These are phyloP conservation scores for Eolophus roseicapilla DNA, from an alignment of 2,113 vertebrate species.

Conservation along the genomic window DNA sequence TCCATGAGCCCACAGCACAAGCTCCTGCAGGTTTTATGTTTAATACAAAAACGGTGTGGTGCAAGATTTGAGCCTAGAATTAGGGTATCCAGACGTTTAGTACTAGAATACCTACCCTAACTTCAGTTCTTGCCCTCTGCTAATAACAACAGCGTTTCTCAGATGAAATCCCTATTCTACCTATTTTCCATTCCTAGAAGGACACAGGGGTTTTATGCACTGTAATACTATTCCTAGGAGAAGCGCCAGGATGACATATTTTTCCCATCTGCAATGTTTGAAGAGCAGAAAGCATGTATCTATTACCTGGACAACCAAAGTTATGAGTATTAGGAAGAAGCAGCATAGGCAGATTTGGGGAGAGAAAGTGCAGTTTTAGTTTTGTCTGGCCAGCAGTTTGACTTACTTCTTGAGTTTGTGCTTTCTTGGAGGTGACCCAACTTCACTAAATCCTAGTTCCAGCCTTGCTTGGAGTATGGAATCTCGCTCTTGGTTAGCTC, in stretches of 20 bases:
- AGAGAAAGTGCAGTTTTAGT: neutral
- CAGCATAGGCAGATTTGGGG: neutral
- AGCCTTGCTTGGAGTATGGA: neutral
- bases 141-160: neutral
- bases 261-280: neutral
- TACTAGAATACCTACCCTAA: neutral
- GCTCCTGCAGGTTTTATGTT: neutral
- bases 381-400: neutral
- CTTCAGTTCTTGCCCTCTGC: neutral
- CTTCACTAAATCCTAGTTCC: neutral
- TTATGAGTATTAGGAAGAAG: neutral
- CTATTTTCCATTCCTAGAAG: neutral
- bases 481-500: neutral
- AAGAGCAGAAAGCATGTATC: neutral
- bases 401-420: neutral
- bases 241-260: neutral
- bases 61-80: neutral
- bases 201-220: neutral
- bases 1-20: neutral
- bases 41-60: accelerated
- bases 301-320: neutral
- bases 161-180: neutral
- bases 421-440: neutral
- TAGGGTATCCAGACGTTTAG: neutral
- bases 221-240: neutral